These are phyloP conservation scores for Lophius piscatorius DNA, from an alignment of 2,113 vertebrate species.

Conservation along the genomic window DNA sequence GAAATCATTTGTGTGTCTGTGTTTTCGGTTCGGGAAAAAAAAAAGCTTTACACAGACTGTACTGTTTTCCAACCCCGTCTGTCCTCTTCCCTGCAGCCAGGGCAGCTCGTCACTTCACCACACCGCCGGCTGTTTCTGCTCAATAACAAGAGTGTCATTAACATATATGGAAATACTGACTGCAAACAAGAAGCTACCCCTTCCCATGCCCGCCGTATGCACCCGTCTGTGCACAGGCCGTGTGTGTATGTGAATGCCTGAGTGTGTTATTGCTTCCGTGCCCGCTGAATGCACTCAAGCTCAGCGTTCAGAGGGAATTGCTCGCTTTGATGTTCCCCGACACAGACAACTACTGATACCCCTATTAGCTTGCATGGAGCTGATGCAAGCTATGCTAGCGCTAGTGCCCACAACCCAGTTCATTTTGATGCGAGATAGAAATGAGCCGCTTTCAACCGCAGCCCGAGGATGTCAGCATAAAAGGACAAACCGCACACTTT, in stretches of 20 bases:
- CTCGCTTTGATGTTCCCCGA: constrained; percentile 79
- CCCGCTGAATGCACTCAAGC: constrained; percentile 75
- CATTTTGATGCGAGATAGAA: constrained; percentile 55
- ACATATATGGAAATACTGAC: constrained; percentile 78
- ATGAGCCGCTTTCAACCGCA: constrained; percentile 55
- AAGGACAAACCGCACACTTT: constrained; percentile 71
- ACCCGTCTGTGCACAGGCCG: constrained; percentile 49
- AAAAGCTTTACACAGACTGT: constrained; percentile 14
- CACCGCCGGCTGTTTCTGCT: constrained; percentile 63
- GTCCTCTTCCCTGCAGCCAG: constrained; percentile 52
- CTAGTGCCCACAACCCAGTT: constrained; percentile 41
- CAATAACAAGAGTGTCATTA: constrained; percentile 74
- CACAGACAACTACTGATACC: constrained; percentile 78
- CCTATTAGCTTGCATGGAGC: constrained; percentile 77
- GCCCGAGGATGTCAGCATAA: constrained; percentile 72
- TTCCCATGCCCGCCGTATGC: constrained; percentile 72
- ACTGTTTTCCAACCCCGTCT: constrained; percentile 40
- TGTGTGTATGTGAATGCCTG: constrained; percentile 9
- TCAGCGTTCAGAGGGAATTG: constrained; percentile 75
- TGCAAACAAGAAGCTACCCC: constrained; percentile 65
- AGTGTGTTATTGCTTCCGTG: constrained; percentile 54
- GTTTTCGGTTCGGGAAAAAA: constrained; percentile 21
- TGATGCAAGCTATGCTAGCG: constrained; percentile 71
- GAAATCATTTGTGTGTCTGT: constrained; percentile 7
- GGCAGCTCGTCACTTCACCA: constrained; percentile 57